Base-by-base conservation (phyloP, 2,888 invertebrate species). In the Drosophila diplacantha region DNA sequence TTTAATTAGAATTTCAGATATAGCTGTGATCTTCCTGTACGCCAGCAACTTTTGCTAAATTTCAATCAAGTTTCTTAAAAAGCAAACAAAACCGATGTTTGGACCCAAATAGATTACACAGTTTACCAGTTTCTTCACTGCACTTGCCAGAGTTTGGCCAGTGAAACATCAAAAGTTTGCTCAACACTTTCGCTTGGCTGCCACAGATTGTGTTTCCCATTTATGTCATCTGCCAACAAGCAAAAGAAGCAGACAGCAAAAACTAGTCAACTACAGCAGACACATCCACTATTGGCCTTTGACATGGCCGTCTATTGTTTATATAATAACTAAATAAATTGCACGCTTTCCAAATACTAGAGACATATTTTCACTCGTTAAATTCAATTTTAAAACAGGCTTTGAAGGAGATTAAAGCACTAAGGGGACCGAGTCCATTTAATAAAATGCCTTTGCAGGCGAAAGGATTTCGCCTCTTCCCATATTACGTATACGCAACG, bases 401-500 rank as follows among this genome's bases (percentile, higher is more conserved):
- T 50, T 55, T 31, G 54, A 43, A 56, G 46, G 43, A 53, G 57
- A 68, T 80, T 57, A 72, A 60, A 61, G 61, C 37, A 43, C 29
- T 12, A n/a, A 26, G 43, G 43, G 9, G 7, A 9, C 37, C 20
- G 16, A 62, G 51, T 76, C 62, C 66, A 60, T 72, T 77, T 66
- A 62, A 65, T 52, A 67, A 65, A 73, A 76, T 61, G 60, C 54
- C 43, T 60, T 71, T 43, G 64, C 54, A 41, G 58, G 20, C 22
- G 35, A 60, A 68, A 59, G 55, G 47, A 62, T 52, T 49, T 63
- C 44, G 24, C 37, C 54, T 57, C 46, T 46, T 64, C 29, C 64
- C 59, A 73, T 72, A 81, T 78, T 59, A 72, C 67, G 69, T 71
- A 81, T 78, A 75, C 78, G 75, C 67, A 73, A 4, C 55, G 72